Base-by-base conservation (phyloP, 2,113 vertebrate species). In the Salminus brasiliensis region DNA sequence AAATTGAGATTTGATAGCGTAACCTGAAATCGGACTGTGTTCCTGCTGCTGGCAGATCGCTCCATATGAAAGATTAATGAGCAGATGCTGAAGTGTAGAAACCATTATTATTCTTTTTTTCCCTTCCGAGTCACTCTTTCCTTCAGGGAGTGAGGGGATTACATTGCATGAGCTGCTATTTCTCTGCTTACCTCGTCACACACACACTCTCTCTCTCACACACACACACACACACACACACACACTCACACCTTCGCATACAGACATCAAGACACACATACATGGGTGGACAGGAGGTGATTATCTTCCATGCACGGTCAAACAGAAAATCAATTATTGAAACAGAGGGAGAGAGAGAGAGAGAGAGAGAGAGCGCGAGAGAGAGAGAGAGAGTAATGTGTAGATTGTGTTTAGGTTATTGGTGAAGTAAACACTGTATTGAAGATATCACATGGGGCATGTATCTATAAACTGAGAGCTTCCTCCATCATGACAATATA, bases 1-100 rank as follows among this genome's bases (percentile, higher is more conserved):
- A 91, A 93, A 91, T 86, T 78, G 88, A 91, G 90, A 92, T 92
- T 90, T 91, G 90, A 93, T 91, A 89, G 81, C 81, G 79, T 88
- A 90, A 91, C 88, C 89, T 91, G 86, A 90, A 90, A 89, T 92
- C 86, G 89, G 84, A 80, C 85, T 84, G 86, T 77, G 81, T 86
- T 88, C 89, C 88, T 85, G 87, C 85, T 81, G 86, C 85, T 90
- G 88, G 87, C 89, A 90, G 88, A 92, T 90, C 88, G 87, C 69
- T 86, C 83, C 74, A 86, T 83, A 91, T 93, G 88, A 93, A 93
- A 93, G 90, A 93, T 92, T 94, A 92, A 93, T 93, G 89, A 91
- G 91, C 87, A 89, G 84, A 91, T 90, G 85, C 89, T 88, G 89
- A 92, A 91, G 88, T 89, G 87, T 85, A 85, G 87, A 90, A 85